Percentiles rank a stretch among this genome's conserved stretches.
Evolutionary conservation across 2,113 vertebrate genomes (phyloP).

Genomic region (Nothocercus nigrocapillus): DNA sequence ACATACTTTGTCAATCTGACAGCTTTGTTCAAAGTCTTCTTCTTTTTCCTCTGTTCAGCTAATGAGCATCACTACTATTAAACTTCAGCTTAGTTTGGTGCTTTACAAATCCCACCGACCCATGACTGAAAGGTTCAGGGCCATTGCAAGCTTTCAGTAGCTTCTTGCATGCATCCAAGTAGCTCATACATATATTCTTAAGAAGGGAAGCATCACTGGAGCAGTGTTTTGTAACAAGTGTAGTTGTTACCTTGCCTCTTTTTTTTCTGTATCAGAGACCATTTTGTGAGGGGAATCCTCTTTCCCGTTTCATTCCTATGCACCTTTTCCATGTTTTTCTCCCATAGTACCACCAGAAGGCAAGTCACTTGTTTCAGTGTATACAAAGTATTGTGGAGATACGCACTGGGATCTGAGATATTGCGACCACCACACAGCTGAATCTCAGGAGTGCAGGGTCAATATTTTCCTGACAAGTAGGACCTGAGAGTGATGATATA

Average conservation of each 20-base stretch:
- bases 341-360: neutral
- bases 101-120: neutral
- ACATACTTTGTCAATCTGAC: neutral
- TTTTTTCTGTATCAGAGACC: neutral
- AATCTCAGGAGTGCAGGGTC: neutral
- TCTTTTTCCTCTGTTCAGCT: neutral
- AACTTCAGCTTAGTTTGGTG: neutral
- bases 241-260: neutral
- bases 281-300: neutral
- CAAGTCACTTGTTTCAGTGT: neutral
- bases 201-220: neutral
- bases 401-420: fast-evolving
- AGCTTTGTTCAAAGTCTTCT: neutral
- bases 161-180: neutral
- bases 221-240: neutral
- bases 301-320: neutral
- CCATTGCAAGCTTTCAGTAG: neutral
- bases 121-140: neutral
- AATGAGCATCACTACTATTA: neutral
- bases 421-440: neutral
- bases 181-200: neutral
- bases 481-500: neutral
- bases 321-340: neutral
- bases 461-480: neutral
- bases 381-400: neutral